Conservation (phyloP, 35 echinoderm and acorn worm species). For the Apostichopus japonicus region DNA sequence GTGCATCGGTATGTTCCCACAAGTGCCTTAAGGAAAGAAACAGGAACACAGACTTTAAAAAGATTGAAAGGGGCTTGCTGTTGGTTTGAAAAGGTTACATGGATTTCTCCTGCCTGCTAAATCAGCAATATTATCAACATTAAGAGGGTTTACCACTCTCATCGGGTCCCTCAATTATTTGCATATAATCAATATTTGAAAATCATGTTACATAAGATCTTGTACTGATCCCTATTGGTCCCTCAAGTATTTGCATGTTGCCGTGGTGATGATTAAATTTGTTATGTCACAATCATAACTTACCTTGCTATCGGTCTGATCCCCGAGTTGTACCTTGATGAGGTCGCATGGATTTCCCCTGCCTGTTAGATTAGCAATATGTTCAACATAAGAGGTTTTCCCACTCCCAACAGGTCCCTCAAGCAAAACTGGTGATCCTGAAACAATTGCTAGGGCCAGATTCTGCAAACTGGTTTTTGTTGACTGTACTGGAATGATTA, state of each 20-base stretch:
- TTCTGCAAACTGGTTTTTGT: conserved; percentile 73
- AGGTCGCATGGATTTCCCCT: conserved; percentile 59
- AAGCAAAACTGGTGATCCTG: conserved; percentile 70
- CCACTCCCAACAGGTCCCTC: conserved; percentile 92
- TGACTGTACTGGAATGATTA: conserved; percentile 72
- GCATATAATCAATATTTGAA: too few relatives aligned
- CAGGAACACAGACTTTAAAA: too few relatives aligned
- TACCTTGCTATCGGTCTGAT: conserved; percentile 98
- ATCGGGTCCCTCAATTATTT: conserved; percentile 79
- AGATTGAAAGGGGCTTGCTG: conserved; percentile 60
- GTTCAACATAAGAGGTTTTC: conserved; percentile 83
- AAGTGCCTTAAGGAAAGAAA: conserved; percentile 54
- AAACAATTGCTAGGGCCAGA: conserved; percentile 77
- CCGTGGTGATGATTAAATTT: too few relatives aligned
- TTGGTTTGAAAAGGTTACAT: conserved; percentile 81
- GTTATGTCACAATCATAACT: neutral
- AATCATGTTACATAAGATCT: too few relatives aligned
- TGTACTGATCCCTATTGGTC: too few relatives aligned
- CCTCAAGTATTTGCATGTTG: too few relatives aligned
- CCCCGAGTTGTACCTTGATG: conserved; percentile 89
- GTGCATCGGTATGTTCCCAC: conserved; percentile 94
- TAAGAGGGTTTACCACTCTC: conserved; percentile 80
- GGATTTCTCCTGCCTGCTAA: conserved; percentile 66
- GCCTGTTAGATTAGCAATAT: conserved; percentile 78
- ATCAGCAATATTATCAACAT: conserved; percentile 81